Percentiles rank a stretch among this genome's conserved stretches.
Evolutionary conservation across 2,888 invertebrate species (phyloP).

Genomic region (Melanophora roralis): DNA sequence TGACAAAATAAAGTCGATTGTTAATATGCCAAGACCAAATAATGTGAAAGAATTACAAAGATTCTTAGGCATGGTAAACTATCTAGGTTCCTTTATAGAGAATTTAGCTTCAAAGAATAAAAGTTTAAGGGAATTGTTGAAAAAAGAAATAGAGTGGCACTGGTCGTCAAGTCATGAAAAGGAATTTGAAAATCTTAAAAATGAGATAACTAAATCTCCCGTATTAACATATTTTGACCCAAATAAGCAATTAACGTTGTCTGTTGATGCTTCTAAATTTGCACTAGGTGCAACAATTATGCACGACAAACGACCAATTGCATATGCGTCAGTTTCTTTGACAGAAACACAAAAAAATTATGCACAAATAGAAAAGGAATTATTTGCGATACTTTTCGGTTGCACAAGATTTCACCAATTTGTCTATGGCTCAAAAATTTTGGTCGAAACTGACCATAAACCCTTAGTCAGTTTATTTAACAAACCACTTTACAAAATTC

Average conservation of each 20-base stretch:
- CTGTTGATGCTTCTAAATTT: slow-evolving; percentile 13
- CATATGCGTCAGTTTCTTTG: slow-evolving; percentile 52
- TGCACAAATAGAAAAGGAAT: slow-evolving; percentile 62
- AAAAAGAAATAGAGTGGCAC: slow-evolving; percentile 52
- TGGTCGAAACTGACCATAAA: slow-evolving; percentile 38
- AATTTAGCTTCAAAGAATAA: slow-evolving; percentile 58
- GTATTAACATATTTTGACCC: slow-evolving; percentile 47
- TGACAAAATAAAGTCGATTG: slow-evolving; percentile 35
- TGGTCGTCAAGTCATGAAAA: slow-evolving; percentile 31
- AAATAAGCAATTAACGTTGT: slow-evolving; percentile 17
- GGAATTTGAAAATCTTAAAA: slow-evolving; percentile 40
- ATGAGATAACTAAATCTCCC: slow-evolving; percentile 29
- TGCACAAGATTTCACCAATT: slow-evolving; percentile 59
- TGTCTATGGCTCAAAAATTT: slow-evolving; percentile 50
- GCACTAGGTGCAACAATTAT: slow-evolving; percentile 36
- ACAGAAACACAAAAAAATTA: slow-evolving; percentile 55
- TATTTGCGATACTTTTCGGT: slow-evolving; percentile 60
- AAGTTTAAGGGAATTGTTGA: slow-evolving; percentile 52
- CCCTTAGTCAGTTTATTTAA: slow-evolving; percentile 14
- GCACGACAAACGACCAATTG: slow-evolving; percentile 44
- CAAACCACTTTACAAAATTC: slow-evolving; percentile 34
- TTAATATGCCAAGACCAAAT: slow-evolving; percentile 28
- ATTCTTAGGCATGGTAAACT: slow-evolving; percentile 60
- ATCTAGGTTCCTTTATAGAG: slow-evolving; percentile 62
- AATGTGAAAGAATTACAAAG: slow-evolving; percentile 33